Conservation (phyloP, 2,797 vertebrate species). For the Melanotaenia maccullochi region DNA sequence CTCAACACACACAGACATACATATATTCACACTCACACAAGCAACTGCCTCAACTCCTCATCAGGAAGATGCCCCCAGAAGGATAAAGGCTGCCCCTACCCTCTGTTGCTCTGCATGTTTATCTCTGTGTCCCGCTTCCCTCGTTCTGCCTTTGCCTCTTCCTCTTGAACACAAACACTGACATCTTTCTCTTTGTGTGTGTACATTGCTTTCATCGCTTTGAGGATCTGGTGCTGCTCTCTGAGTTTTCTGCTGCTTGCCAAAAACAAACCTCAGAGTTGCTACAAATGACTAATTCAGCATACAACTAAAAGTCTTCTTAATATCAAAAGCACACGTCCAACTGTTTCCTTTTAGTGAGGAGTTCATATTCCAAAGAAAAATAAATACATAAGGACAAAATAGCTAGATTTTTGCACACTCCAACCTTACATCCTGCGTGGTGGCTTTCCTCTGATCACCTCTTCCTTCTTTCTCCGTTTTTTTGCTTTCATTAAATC, state of each 20-base stretch:
- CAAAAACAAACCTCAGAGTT: slow-evolving; percentile 52
- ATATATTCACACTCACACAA: slow-evolving; percentile 19
- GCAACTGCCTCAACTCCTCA: slow-evolving; percentile 55
- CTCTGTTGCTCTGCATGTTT: slow-evolving; percentile 60
- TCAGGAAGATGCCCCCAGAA: slow-evolving; percentile 53
- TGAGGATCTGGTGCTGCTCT: slow-evolving; percentile 47
- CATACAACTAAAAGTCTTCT: slow-evolving; percentile 36
- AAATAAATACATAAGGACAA: slow-evolving; percentile 11
- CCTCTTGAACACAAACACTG: slow-evolving; percentile 64
- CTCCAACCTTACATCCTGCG: neutral
- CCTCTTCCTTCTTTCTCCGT: neutral
- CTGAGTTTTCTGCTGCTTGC: slow-evolving; percentile 47
- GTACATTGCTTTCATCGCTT: slow-evolving; percentile 49
- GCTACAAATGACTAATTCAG: slow-evolving; percentile 55
- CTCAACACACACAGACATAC: slow-evolving; percentile 47
- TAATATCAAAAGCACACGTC: slow-evolving; percentile 29
- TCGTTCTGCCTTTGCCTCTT: slow-evolving; percentile 44
- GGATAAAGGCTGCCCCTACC: slow-evolving; percentile 60
- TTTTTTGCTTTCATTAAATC: neutral
- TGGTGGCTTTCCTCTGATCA: slow-evolving; percentile 6
- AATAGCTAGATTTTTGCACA: neutral
- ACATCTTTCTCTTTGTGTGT: slow-evolving; percentile 51
- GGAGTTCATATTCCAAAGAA: slow-evolving; percentile 18
- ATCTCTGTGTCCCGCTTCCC: slow-evolving; percentile 63
- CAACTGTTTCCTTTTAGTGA: neutral